Conservation (phyloP, 1,140 invertebrate genomes). For the Lucilia sericata region DNA sequence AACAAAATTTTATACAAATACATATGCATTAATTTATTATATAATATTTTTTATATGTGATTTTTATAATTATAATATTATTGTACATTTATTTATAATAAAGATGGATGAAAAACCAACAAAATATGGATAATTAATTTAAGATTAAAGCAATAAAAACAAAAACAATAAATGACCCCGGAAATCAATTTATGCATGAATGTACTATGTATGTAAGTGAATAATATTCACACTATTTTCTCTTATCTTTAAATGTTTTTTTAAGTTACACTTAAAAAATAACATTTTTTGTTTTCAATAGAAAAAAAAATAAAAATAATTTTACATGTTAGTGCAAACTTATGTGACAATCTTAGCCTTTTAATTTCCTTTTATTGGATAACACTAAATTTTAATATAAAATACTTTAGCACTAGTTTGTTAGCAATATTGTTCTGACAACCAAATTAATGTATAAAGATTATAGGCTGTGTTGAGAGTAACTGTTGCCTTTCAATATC, state of each 20-base stretch:
- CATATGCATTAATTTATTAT: neutral
- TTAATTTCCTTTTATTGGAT: too few species aligned
- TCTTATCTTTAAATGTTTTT: neutral
- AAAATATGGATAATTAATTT: neutral
- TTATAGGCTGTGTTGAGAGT: too few species aligned
- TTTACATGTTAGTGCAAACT: neutral
- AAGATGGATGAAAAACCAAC: neutral
- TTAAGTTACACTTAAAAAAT: conserved; percentile 17
- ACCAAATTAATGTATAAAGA: too few species aligned
- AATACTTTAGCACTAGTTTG: too few species aligned
- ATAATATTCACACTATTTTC: neutral
- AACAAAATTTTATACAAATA: neutral
- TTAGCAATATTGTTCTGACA: too few species aligned
- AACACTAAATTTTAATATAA: too few species aligned
- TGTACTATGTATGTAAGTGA: neutral
- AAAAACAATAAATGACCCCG: neutral
- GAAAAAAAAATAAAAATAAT: neutral
- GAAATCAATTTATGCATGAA: neutral
- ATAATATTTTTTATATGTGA: conserved; percentile 1
- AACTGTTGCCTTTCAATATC: too few species aligned
- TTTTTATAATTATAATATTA: neutral
- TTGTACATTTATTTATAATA: neutral
- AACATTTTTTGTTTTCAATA: neutral
- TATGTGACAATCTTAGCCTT: neutral
- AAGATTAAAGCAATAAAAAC: conserved; percentile 12